phyloP scores from a whole-genome alignment of 2,113 vertebrate species.

The Lepus americanus region DNA sequence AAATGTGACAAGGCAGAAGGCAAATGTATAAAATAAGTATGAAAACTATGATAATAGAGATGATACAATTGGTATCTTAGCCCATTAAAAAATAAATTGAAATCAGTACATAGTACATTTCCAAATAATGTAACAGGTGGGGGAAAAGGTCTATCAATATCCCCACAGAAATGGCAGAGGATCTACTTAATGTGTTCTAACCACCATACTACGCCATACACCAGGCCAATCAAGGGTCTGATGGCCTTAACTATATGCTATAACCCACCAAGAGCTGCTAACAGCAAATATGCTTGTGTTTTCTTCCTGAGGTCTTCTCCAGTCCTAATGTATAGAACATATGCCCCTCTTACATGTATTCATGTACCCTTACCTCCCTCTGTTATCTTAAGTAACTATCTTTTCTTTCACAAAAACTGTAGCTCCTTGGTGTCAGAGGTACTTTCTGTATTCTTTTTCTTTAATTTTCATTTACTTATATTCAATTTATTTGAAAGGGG shows the following conservation, averaged over 20 bases:
- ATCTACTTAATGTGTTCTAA: not conserved
- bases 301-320: not conserved
- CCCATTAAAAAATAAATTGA: not conserved
- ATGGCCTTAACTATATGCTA: not conserved
- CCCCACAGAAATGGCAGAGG: not conserved
- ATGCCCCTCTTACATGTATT: not conserved
- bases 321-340: not conserved
- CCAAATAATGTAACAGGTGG: slow-evolving; percentile 16
- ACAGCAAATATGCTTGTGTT: not conserved
- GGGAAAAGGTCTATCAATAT: not conserved
- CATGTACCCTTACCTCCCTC: not conserved
- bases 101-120: not conserved
- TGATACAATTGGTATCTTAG: slow-evolving; percentile 7
- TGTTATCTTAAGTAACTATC: not conserved
- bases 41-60: slow-evolving; percentile 29
- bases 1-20: not conserved
- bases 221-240: not conserved
- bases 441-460: too few species aligned
- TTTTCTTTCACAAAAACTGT: not conserved
- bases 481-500: too few species aligned
- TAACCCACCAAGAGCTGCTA: not conserved
- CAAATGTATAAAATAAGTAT: slow-evolving; percentile 2
- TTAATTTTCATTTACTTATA: too few species aligned
- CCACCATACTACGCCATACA: not conserved
- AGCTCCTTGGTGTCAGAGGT: not conserved